Percentiles rank a stretch among this genome's conserved stretches.
These are phyloP conservation scores for Eupristina koningsbergeri DNA, from an alignment of 1,140 invertebrate species.

Conservation along the genomic window DNA sequence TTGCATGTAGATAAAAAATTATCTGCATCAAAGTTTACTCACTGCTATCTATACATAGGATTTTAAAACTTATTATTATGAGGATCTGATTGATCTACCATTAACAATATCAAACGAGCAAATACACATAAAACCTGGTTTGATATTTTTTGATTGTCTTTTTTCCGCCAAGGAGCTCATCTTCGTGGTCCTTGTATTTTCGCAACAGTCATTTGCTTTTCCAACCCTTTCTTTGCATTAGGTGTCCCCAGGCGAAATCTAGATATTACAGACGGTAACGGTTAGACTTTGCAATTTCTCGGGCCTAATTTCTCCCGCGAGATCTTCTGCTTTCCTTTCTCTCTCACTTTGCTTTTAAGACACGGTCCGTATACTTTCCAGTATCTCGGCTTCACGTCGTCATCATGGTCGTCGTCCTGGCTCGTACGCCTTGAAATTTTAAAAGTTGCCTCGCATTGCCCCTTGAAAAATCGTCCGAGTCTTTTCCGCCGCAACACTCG, in stretches of 20 bases:
- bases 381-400: conserved; percentile 12
- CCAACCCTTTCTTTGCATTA: conserved; percentile 15
- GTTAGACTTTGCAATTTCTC: conserved; percentile 56
- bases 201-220: not conserved
- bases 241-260: conserved; percentile 36
- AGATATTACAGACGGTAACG: conserved; percentile 55
- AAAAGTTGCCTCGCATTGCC: conserved; percentile 23
- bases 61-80: too few relatives aligned
- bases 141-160: too few relatives aligned
- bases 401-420: conserved; percentile 30
- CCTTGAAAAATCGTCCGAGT: conserved; percentile 28
- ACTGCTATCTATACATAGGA: too few relatives aligned
- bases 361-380: not conserved
- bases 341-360: not conserved
- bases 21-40: too few relatives aligned
- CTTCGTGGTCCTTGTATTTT: too few relatives aligned
- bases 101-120: too few relatives aligned
- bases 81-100: too few relatives aligned
- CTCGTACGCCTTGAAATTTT: conserved; percentile 15
- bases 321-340: not conserved
- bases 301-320: conserved; percentile 56
- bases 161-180: too few relatives aligned
- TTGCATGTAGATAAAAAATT: not conserved
- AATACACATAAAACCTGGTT: too few relatives aligned
- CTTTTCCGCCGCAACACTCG: not conserved